These are phyloP conservation scores for Oegoconia quadripuncta DNA, from an alignment of 2,888 invertebrate genomes.

Conservation along the genomic window DNA sequence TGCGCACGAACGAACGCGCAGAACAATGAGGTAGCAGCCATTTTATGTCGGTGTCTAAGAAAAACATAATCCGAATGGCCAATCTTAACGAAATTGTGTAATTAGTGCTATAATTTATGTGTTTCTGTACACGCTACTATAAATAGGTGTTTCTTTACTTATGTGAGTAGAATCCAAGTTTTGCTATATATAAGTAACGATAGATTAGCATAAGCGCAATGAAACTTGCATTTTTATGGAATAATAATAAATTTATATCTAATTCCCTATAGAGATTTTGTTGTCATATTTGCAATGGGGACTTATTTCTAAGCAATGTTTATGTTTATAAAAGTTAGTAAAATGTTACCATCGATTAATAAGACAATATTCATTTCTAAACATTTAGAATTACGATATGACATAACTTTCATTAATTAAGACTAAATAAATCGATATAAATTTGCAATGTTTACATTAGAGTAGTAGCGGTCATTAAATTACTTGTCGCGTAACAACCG, in stretches of 20 bases:
- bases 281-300: constrained; percentile 48
- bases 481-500: constrained; percentile 67
- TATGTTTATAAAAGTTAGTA: constrained; percentile 49
- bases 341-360: constrained; percentile 44
- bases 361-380: constrained; percentile 43
- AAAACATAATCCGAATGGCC: constrained; percentile 80
- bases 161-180: constrained; percentile 73
- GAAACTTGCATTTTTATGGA: constrained; percentile 56
- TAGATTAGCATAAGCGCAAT: constrained; percentile 58
- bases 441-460: constrained; percentile 65
- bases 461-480: constrained; percentile 58
- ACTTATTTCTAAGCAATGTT: constrained; percentile 41
- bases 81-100: constrained; percentile 78
- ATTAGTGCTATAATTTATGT: constrained; percentile 79
- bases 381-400: constrained; percentile 59
- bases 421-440: constrained; percentile 44
- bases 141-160: constrained; percentile 69
- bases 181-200: constrained; percentile 53
- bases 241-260: constrained; percentile 55
- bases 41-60: constrained; percentile 80
- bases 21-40: constrained; percentile 80
- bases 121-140: constrained; percentile 70
- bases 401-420: constrained; percentile 72
- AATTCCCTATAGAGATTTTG: constrained; percentile 49
- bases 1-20: constrained; percentile 80